Conservation (phyloP, 1,140 invertebrate species). For the Stratiolaelaps scimitus region DNA sequence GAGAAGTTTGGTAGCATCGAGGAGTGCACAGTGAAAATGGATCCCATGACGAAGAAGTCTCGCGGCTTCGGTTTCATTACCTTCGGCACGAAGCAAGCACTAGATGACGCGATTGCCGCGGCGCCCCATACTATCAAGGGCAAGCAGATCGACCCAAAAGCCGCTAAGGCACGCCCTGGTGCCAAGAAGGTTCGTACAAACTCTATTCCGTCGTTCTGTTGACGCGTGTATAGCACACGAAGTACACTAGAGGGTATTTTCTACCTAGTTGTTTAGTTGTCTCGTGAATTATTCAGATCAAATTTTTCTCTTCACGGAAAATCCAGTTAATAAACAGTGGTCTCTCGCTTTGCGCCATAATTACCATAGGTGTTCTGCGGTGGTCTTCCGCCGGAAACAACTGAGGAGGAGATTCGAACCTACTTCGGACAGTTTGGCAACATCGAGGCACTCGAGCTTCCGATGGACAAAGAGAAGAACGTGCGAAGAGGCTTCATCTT, state of each 20-base stretch:
- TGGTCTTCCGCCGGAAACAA: conserved; percentile 70
- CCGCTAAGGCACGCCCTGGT: conserved; percentile 77
- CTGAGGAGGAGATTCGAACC: conserved; percentile 79
- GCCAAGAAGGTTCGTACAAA: conserved; percentile 49
- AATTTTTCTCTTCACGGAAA: conserved; percentile 15
- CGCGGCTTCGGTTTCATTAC: conserved; percentile 90
- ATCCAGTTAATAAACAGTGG: conserved; percentile 31
- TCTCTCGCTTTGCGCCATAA: neutral
- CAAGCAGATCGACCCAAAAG: conserved; percentile 87
- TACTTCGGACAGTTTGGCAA: conserved; percentile 80
- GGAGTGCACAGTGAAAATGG: conserved; percentile 84
- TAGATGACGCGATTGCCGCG: conserved; percentile 60
- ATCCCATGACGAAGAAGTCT: conserved; percentile 72
- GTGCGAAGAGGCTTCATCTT: conserved; percentile 89
- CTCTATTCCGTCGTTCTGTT: conserved; percentile 2
- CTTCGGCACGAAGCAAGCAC: conserved; percentile 68
- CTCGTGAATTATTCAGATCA: too few relatives aligned
- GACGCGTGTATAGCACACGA: neutral
- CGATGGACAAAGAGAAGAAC: conserved; percentile 89
- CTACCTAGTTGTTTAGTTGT: too few relatives aligned
- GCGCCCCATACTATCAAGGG: conserved; percentile 78
- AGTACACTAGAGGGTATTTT: neutral
- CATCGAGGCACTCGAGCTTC: conserved; percentile 84
- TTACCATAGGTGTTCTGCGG: conserved; percentile 64
- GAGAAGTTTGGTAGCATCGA: conserved; percentile 76